Conservation (phyloP, 2,888 invertebrate species). For the Rhagium mordax region DNA sequence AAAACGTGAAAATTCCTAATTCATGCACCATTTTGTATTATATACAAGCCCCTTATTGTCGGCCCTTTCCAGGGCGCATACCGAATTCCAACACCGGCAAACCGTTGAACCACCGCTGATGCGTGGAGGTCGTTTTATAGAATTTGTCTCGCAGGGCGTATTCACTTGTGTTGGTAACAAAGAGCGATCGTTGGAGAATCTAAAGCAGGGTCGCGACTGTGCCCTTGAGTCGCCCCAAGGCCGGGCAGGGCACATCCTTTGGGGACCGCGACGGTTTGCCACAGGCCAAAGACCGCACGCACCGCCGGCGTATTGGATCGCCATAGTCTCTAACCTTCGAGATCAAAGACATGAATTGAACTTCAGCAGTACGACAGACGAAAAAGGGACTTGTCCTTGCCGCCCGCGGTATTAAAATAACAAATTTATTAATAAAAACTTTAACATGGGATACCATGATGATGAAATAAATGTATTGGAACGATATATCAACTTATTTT, state of each 20-base stretch:
- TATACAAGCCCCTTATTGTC: no score
- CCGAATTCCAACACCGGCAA: conserved; percentile 2
- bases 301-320: neutral
- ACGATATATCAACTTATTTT: no score
- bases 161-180: conserved; percentile 30
- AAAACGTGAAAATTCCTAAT: no score
- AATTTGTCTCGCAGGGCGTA: conserved; percentile 7
- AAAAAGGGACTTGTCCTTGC: neutral
- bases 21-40: no score
- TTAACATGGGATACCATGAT: no score
- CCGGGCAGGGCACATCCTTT: conserved; percentile 38
- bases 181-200: conserved; percentile 42
- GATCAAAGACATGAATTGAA: neutral
- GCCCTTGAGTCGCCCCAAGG: conserved; percentile 56
- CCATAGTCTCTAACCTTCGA: neutral
- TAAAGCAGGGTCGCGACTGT: conserved; percentile 46
- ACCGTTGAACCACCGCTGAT: conserved; percentile 24
- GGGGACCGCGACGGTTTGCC: conserved; percentile 6
- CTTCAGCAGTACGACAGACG: neutral
- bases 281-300: conserved; percentile 28
- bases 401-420: neutral
- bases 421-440: no score
- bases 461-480: no score
- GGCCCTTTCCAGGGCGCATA: neutral
- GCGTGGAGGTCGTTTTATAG: conserved; percentile 11